A percentile compares a stretch with the other conserved stretches of the same genome.
phyloP scores from a whole-genome alignment of 2,888 invertebrate species.

The Apamea epomidion region DNA sequence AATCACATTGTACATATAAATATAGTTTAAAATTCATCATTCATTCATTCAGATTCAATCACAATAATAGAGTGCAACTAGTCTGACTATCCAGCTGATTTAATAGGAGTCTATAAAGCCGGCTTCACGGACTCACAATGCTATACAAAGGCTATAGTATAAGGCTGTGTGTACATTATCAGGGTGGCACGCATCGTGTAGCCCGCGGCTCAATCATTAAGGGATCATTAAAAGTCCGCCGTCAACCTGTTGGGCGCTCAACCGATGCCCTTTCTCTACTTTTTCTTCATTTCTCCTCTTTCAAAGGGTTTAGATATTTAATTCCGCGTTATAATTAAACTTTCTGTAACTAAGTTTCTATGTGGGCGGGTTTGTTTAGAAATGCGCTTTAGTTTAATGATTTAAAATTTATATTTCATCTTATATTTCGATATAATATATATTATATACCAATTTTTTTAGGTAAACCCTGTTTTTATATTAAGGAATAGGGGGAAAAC shows the following conservation, averaged over 20 bases:
- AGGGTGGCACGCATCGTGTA: conserved; percentile 73
- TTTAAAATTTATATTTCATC: background rate
- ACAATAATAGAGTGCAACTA: conserved; percentile 6
- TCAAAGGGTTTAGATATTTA: conserved; percentile 69
- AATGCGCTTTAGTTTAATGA: background rate
- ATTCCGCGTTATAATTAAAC: conserved; percentile 57
- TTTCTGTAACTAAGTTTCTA: conserved; percentile 39
- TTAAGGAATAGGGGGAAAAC: background rate
- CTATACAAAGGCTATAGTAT: conserved; percentile 44
- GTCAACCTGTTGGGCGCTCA: conserved; percentile 76
- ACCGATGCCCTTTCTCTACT: conserved; percentile 73
- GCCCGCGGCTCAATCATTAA: conserved; percentile 84
- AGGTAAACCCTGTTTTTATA: background rate
- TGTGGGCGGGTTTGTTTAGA: conserved; percentile 22
- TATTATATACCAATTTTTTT: no score
- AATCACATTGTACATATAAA: background rate
- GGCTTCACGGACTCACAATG: conserved; percentile 27
- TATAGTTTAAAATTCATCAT: no score
- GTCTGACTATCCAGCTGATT: conserved; percentile 25
- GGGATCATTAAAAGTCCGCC: conserved; percentile 82
- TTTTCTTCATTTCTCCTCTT: conserved; percentile 68
- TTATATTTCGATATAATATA: no score
- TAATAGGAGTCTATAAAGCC: conserved; percentile 41
- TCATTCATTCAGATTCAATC: conserved; percentile 14
- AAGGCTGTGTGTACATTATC: conserved; percentile 64